Evolutionary conservation across 2,888 invertebrate genomes (phyloP), one percentile per base, ranked within the genome.

Genomic region (Drosophila quinaria): DNA sequence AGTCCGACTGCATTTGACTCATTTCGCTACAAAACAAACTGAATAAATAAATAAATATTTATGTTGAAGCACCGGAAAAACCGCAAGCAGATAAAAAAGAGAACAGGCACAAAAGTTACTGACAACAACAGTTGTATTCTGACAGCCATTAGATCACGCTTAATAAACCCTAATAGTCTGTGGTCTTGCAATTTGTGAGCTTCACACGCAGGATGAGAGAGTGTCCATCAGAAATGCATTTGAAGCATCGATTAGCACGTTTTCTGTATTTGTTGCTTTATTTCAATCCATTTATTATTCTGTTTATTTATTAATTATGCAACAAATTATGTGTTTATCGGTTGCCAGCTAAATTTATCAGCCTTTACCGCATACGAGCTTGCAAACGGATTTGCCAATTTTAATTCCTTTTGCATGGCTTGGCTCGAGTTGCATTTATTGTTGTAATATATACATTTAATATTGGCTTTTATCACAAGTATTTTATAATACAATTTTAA

Each of bases 151-250:
- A 85, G 88, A 76, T 78, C 55, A 74, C 68, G 83, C 80, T 76
- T 85, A 89, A 86, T 86, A 89, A 74, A 87, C 88, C 80, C 80
- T 76, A 86, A 89, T 89, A 87, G 85, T 72, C 65, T 85, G 86
- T 55, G 89, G 86, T 74, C 51, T 58, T n/a, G 31, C 31, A 46
- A 55, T 52, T 44, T 65, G 37, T 39, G 22, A 52, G 13, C 15
- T 13, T 54, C 44, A n/a, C 39, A 41, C 41, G 8, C 17, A 41
- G 17, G 13, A 17, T 17, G 11, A n/a, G 17, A 13, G 39, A 25
- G 10, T 69, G 58, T 63, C 68, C 62, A 59, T 65, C 64, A 56
- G 25, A 37, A 46, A 37, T 42, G 46, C 54, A 52, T 49, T 56
- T 51, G 10, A 22, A 52, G 58, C 58, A 47, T 64, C 52, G 63